phyloP scores from a whole-genome alignment of 2,797 vertebrate genomes.

The Martes flavigula region DNA sequence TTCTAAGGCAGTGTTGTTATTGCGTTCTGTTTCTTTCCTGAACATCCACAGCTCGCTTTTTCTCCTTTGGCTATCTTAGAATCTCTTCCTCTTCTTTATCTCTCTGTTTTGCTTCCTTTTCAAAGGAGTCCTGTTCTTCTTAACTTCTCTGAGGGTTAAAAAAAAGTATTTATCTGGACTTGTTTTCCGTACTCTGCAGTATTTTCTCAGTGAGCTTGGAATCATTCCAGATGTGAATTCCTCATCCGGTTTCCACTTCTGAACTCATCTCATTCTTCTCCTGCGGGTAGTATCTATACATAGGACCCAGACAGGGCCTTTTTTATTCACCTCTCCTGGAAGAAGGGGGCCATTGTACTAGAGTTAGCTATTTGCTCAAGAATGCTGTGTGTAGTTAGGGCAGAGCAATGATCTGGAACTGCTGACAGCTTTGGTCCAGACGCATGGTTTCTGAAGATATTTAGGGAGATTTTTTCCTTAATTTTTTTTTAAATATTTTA shows the following conservation, averaged over 20 bases:
- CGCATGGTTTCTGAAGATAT: background rate
- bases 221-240: background rate
- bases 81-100: background rate
- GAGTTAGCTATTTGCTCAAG: background rate
- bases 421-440: background rate
- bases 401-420: background rate
- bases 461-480: background rate
- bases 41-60: background rate
- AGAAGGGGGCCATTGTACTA: background rate
- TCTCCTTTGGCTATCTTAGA: background rate
- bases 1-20: background rate
- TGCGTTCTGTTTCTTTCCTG: background rate
- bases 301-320: background rate
- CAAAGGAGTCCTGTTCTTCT: background rate
- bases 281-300: background rate
- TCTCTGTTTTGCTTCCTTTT: background rate
- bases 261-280: background rate
- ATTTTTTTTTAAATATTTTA: too few relatives aligned
- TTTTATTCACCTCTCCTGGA: background rate
- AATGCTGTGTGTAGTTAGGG: background rate
- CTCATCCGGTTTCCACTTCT: background rate
- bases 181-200: background rate
- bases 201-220: background rate
- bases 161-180: background rate
- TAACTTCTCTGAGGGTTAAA: background rate